phyloP scores from a whole-genome alignment of 23 tunicate genomes.

The Ascidia mentula region DNA sequence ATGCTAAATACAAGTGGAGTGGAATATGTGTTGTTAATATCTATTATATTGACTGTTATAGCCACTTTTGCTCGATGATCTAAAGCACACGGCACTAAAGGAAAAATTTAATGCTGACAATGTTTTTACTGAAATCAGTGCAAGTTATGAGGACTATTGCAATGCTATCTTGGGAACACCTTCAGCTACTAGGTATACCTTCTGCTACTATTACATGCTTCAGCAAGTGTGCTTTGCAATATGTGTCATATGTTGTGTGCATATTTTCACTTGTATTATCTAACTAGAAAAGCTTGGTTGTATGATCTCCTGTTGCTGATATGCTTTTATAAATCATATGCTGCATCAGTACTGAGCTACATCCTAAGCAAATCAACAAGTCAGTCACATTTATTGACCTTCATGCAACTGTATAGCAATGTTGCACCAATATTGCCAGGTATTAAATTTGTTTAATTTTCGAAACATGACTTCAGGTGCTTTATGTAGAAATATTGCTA shows the following conservation, averaged over 20 bases:
- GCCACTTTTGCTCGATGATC: conserved; percentile 1
- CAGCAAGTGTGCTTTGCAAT: too few species aligned
- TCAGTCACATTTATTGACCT: conserved; percentile 25
- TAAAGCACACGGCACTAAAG: conserved; percentile 37
- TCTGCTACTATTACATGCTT: too few species aligned
- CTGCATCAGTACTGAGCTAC: conserved; percentile 22
- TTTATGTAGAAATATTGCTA: not conserved
- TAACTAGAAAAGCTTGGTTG: conserved; percentile 39
- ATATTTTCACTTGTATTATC: too few species aligned
- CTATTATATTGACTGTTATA: not conserved
- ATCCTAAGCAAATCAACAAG: conserved; percentile 23
- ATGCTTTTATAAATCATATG: conserved; percentile 18
- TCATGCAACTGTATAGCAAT: conserved; percentile 44
- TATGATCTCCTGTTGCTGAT: conserved; percentile 15
- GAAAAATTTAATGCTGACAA: conserved; percentile 5
- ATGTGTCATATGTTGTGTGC: too few species aligned
- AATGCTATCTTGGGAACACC: conserved; percentile 2
- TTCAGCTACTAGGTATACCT: conserved; percentile 30
- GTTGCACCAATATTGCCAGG: conserved; percentile 18
- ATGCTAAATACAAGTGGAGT: not conserved
- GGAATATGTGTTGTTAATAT: not conserved
- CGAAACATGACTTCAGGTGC: not conserved
- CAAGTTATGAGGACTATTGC: conserved; percentile 28
- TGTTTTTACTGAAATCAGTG: conserved; percentile 34
- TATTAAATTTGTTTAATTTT: not conserved